A percentile compares a stretch with the other conserved stretches of the same genome.
phyloP scores from a whole-genome alignment of 2,888 invertebrate genomes.

The Drosophila antonietae region DNA sequence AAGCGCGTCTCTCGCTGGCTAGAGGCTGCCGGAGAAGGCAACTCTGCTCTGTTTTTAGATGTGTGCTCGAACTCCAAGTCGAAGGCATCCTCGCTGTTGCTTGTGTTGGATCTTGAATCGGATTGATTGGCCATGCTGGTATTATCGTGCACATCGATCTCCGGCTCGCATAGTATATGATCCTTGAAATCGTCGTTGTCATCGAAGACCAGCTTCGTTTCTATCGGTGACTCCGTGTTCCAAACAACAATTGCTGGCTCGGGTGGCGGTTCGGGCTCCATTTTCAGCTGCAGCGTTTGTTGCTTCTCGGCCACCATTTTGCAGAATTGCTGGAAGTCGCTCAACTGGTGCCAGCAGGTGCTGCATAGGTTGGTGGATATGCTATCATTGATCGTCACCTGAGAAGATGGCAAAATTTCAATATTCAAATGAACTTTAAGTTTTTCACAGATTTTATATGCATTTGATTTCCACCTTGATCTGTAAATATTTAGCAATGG shows the following conservation, averaged over 20 bases:
- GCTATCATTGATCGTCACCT: constrained; percentile 56
- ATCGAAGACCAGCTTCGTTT: constrained; percentile 54
- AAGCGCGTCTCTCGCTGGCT: constrained; percentile 58
- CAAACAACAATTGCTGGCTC: constrained; percentile 57
- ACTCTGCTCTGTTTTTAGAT: constrained; percentile 22
- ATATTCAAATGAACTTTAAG: neutral
- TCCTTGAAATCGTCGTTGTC: constrained; percentile 60
- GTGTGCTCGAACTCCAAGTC: constrained; percentile 10
- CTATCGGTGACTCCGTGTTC: constrained; percentile 54
- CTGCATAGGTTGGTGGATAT: constrained; percentile 64
- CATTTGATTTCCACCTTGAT: constrained; percentile 37
- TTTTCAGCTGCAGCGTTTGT: constrained; percentile 55
- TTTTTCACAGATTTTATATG: neutral
- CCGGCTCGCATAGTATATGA: constrained; percentile 72
- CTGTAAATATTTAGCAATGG: constrained; percentile 53
- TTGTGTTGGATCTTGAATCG: neutral
- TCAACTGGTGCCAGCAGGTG: constrained; percentile 55
- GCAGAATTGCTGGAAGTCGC: constrained; percentile 66
- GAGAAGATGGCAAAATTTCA: constrained; percentile 2
- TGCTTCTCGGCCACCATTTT: constrained; percentile 68
- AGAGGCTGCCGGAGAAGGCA: neutral
- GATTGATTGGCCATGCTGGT: constrained; percentile 5
- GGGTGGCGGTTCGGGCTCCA: constrained; percentile 62
- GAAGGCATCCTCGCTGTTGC: constrained; percentile 21
- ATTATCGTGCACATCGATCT: constrained; percentile 61